phyloP scores from a whole-genome alignment of 1,140 invertebrate genomes.

The Marisa cornuarietis region DNA sequence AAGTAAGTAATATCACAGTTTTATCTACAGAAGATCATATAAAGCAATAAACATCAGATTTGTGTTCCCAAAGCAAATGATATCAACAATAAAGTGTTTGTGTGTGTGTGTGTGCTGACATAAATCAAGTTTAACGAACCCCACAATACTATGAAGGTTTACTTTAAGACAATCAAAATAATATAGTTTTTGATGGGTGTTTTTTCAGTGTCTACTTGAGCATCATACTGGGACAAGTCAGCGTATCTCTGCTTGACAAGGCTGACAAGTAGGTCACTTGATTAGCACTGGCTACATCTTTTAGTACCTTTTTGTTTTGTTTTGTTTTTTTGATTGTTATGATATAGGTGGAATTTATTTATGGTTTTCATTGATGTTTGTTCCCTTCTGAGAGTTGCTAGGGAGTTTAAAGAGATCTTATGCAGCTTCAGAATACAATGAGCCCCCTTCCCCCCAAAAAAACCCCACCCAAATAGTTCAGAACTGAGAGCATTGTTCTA shows the following conservation, averaged over 20 bases:
- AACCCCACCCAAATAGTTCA: no score
- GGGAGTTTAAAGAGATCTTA: no score
- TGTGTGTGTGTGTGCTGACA: background rate
- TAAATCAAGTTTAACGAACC: background rate
- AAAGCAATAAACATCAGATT: no score
- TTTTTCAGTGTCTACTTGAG: constrained; percentile 80
- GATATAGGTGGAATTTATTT: no score
- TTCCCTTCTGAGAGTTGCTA: no score
- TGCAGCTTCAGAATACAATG: no score
- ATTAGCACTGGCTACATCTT: background rate
- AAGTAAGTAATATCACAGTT: background rate
- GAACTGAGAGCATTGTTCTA: no score
- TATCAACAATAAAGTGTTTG: background rate
- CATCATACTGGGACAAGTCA: constrained; percentile 95
- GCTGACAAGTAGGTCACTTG: constrained; percentile 84
- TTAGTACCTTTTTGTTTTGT: no score
- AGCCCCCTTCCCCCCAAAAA: no score
- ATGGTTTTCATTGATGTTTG: no score
- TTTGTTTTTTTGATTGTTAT: no score
- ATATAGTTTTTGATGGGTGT: background rate
- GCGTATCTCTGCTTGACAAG: constrained; percentile 96
- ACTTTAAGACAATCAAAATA: background rate
- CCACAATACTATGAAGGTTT: background rate
- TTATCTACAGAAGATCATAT: no score
- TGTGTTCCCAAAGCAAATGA: background rate